Percentiles rank a stretch among this genome's conserved stretches.
These are phyloP conservation scores for Geococcyx californianus DNA, from an alignment of 2,113 vertebrate species.

Conservation along the genomic window DNA sequence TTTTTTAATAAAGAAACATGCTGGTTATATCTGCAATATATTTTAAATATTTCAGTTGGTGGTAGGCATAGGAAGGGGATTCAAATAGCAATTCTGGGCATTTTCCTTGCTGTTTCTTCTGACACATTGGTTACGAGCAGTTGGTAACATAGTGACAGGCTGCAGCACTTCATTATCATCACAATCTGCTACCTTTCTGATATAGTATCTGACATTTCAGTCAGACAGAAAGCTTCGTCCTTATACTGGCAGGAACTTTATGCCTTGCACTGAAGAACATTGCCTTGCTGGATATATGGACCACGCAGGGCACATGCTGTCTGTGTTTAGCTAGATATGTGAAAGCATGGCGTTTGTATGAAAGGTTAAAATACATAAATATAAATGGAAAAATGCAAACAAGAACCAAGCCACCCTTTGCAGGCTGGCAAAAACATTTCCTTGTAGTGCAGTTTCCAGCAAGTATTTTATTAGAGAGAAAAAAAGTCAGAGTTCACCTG, in stretches of 20 bases:
- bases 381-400: background rate
- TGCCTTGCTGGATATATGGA: background rate
- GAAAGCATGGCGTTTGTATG: background rate
- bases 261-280: background rate
- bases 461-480: background rate
- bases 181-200: constrained; percentile 65
- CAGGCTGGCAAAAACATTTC: background rate
- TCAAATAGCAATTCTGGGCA: background rate
- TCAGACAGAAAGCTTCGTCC: background rate
- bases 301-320: background rate
- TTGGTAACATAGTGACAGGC: constrained; percentile 62
- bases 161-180: constrained; percentile 62
- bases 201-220: constrained; percentile 59
- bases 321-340: background rate
- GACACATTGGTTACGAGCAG: constrained; percentile 33
- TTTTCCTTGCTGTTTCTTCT: constrained; percentile 37
- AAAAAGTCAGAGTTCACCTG: background rate
- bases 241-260: background rate
- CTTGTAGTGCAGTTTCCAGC: background rate
- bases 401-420: background rate
- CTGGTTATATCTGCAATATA: constrained; percentile 30
- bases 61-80: background rate
- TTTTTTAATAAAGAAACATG: constrained; percentile 27
- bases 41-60: background rate
- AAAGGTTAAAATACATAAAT: background rate